Evolutionary conservation across 2,113 vertebrate genomes (phyloP).

Genomic region (Formicarius rufipectus): DNA sequence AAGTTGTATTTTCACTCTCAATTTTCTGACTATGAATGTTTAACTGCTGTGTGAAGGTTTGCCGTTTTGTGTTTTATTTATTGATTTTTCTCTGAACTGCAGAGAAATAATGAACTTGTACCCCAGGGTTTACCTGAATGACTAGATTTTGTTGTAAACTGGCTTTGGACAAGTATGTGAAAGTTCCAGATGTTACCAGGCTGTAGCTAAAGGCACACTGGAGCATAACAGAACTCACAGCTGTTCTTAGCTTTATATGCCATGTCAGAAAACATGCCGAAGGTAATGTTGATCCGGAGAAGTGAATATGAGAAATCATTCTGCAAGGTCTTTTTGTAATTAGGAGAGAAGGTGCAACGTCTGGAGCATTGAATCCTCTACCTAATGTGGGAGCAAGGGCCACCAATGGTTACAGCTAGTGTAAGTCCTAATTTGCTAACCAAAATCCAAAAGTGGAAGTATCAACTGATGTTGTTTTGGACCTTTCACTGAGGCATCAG

Average conservation of each 20-base stretch:
- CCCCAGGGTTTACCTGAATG: not conserved
- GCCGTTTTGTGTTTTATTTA: not conserved
- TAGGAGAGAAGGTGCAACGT: not conserved
- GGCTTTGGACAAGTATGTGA: not conserved
- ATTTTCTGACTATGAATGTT: conserved; percentile 16
- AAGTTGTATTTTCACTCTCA: conserved; percentile 22
- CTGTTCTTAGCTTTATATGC: not conserved
- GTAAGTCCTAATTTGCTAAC: not conserved
- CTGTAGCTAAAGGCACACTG: not conserved
- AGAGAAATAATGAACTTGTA: conserved; percentile 38
- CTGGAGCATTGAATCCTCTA: not conserved
- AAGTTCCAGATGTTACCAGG: not conserved
- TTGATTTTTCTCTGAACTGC: conserved; percentile 24
- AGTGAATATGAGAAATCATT: not conserved
- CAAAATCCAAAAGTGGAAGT: not conserved
- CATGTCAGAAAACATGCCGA: not conserved
- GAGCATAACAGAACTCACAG: not conserved
- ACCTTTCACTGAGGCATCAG: not conserved
- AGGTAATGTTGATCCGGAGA: accelerated
- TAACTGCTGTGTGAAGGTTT: not conserved
- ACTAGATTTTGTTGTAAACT: not conserved
- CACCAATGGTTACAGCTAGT: not conserved
- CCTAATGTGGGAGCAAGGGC: not conserved
- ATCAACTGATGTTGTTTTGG: not conserved
- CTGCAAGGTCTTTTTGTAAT: not conserved